Evolutionary conservation across 2,113 vertebrate genomes (phyloP), one percentile per base, ranked within the genome.

Genomic region (Hucho hucho): DNA sequence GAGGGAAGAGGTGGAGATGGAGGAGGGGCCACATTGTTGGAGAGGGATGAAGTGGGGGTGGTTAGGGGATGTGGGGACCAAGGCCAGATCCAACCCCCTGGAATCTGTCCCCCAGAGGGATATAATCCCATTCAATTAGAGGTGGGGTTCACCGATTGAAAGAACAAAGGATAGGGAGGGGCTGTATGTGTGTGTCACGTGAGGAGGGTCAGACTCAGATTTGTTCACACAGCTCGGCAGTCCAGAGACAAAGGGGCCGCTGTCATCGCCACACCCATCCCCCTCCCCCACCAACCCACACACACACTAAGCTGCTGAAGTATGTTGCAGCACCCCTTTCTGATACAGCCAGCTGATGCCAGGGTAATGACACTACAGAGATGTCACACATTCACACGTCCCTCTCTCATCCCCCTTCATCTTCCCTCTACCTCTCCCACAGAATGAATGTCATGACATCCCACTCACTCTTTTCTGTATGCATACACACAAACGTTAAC

Each of bases 51-150:
- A 59, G 25, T n/a, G 32, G 25, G 25, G n/a, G 72, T 20, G 37
- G 64, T 64, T 4, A 64, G 66, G 14, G 22, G 25, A 64, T 12
- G 63, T 43, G 69, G 63, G n/a, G 73, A 80, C 77, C 77, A 63
- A 70, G 72, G 70, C 64, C 61, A 70, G 69, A 81, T 75, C 76
- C 78, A 80, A 78, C 70, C 84, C 83, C 72, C 78, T 74, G 69
- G 79, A 86, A 89, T 85, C 74, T 83, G 79, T 81, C 79, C 81
- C 7, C 79, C 64, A 29, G 75, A 69, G 68, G 73, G 78, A 79
- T 73, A 75, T 86, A 89, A 89, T 84, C 83, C 84, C 82, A 85
- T 89, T 86, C 84, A 87, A 86, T 85, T 86, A 11, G 37, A 43
- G 37, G 64, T 67, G 67, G 80, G 79, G 81, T 73, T 85, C 83